A percentile compares a stretch with the other conserved stretches of the same genome.
Conservation (phyloP, 2,888 invertebrate species). For the Melanophora roralis region DNA sequence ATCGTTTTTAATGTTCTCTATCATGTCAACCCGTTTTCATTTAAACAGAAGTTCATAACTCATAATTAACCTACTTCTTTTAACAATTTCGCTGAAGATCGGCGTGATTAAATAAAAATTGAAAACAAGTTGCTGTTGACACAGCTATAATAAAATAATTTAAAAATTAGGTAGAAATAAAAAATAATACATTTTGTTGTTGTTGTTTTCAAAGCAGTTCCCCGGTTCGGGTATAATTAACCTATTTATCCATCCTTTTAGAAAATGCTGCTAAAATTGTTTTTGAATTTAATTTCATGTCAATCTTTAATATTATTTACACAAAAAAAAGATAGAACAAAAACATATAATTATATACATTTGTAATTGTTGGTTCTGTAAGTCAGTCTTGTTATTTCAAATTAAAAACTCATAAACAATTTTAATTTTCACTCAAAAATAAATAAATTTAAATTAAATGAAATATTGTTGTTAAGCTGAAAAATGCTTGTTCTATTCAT, state of each 20-base stretch:
- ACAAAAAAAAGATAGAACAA: neutral
- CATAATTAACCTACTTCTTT: conserved; percentile 57
- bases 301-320: neutral
- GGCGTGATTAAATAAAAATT: conserved; percentile 30
- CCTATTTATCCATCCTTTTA: neutral
- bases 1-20: neutral
- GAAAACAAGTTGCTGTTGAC: conserved; percentile 34
- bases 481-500: conserved; percentile 28
- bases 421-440: neutral
- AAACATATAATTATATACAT: conserved; percentile 1
- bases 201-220: neutral
- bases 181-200: no score
- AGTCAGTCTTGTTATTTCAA: neutral
- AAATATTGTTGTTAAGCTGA: conserved; percentile 7
- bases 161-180: conserved; percentile 21
- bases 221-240: conserved; percentile 19
- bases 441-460: conserved; percentile 2
- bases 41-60: conserved; percentile 43
- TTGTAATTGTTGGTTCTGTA: conserved; percentile 19
- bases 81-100: neutral
- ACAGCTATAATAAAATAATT: conserved; percentile 28
- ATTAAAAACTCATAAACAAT: conserved; percentile 14
- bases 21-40: conserved; percentile 1
- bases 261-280: conserved; percentile 21
- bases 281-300: neutral